phyloP scores from a whole-genome alignment of 2,113 vertebrate genomes.

The Erythrolamprus reginae region DNA sequence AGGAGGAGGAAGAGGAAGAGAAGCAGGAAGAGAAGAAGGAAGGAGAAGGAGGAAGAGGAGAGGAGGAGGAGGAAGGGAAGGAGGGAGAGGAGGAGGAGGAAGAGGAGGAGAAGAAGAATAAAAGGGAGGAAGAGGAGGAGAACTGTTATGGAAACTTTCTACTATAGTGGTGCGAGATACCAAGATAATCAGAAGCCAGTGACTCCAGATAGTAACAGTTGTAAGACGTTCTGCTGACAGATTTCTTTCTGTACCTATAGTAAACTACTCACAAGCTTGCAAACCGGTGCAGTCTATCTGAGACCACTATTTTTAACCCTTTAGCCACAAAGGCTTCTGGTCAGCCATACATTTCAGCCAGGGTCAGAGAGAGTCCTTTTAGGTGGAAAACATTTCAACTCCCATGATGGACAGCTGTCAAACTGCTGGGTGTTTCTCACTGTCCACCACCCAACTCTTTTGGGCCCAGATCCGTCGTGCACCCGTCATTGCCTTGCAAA shows the following conservation, averaged over 20 bases:
- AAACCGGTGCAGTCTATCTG: not conserved
- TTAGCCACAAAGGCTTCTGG: too few relatives aligned
- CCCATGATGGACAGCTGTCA: constrained; percentile 42
- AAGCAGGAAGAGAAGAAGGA: too few relatives aligned
- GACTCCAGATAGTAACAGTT: not conserved
- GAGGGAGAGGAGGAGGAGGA: too few relatives aligned
- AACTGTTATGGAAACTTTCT: too few relatives aligned
- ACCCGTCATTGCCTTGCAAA: constrained; percentile 33
- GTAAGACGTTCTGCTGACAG: not conserved
- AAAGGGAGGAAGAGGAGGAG: too few relatives aligned
- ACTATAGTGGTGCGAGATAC: not conserved
- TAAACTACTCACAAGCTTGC: too few relatives aligned
- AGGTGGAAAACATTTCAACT: constrained; percentile 6
- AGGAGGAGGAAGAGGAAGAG: too few relatives aligned
- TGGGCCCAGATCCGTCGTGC: constrained; percentile 38
- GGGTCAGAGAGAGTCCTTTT: constrained; percentile 24
- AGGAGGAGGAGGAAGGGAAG: too few relatives aligned
- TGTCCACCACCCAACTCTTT: constrained; percentile 18
- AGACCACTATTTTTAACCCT: not conserved
- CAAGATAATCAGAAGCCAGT: not conserved
- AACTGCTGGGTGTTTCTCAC: constrained; percentile 21
- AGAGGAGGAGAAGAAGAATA: too few relatives aligned
- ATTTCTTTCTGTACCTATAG: not conserved
- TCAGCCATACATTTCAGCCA: not conserved
- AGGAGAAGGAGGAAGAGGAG: not conserved